Evolutionary conservation across 2,797 vertebrate species (phyloP).

Genomic region (Sebastes hubbsi): DNA sequence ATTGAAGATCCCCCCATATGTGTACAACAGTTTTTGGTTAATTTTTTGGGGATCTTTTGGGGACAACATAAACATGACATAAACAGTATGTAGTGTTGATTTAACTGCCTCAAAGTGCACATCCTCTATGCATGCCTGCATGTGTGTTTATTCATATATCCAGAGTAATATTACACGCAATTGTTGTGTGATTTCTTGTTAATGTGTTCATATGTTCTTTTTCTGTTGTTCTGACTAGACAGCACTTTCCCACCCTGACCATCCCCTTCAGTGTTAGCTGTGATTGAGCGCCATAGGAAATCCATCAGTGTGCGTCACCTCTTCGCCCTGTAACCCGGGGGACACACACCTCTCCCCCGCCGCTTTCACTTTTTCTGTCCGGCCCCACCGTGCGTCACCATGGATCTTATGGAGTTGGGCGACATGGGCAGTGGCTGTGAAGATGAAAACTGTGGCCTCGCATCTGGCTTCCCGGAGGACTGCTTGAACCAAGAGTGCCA

Average conservation of each 20-base stretch:
- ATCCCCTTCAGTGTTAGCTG: neutral
- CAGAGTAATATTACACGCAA: neutral
- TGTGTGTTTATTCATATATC: neutral
- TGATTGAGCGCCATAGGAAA: conserved; percentile 63
- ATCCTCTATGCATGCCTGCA: neutral
- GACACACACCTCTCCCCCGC: conserved; percentile 20
- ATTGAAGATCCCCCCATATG: too few species aligned
- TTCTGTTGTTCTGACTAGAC: neutral
- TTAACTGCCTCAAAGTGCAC: neutral
- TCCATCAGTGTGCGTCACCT: conserved; percentile 69
- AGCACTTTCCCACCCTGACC: neutral
- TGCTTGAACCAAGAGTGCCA: conserved; percentile 55
- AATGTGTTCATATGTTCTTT: neutral
- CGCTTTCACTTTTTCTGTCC: neutral
- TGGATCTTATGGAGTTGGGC: conserved; percentile 44
- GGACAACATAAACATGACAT: neutral
- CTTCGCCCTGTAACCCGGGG: conserved; percentile 38
- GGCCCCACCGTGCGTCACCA: neutral
- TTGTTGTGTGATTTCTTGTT: neutral
- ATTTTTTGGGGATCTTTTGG: neutral
- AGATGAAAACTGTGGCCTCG: conserved; percentile 53
- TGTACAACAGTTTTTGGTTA: neutral
- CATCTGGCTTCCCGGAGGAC: conserved; percentile 30
- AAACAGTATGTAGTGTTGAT: neutral
- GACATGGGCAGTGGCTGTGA: conserved; percentile 52